Evolutionary conservation across 2,888 invertebrate species (phyloP).

Genomic region (Drosophila recens): DNA sequence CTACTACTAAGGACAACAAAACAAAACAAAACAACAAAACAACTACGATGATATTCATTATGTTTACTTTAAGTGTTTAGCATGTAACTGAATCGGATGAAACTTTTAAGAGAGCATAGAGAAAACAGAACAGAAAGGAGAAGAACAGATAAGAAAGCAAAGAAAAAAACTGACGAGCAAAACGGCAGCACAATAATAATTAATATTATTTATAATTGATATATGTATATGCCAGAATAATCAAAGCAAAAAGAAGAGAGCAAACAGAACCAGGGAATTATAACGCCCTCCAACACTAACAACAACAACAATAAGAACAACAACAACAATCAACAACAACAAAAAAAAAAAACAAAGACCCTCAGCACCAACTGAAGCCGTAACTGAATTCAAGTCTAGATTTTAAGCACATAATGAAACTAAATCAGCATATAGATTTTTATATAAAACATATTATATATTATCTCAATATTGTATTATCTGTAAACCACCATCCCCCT

Average conservation of each 20-base stretch:
- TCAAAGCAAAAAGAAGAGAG: constrained; percentile 5
- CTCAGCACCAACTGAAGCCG: constrained; percentile 43
- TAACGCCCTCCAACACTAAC: constrained; percentile 41
- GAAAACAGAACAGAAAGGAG: constrained; percentile 42
- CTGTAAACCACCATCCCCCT: neutral
- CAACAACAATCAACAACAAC: constrained; percentile 18
- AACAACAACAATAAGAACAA: constrained; percentile 21
- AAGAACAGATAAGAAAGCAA: constrained; percentile 1
- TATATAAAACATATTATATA: constrained; percentile 15
- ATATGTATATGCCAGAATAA: constrained; percentile 35
- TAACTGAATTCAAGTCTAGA: constrained; percentile 43
- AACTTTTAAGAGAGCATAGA: constrained; percentile 39
- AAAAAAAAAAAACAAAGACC: constrained; percentile 15
- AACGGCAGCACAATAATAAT: constrained; percentile 22
- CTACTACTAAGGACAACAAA: constrained; percentile 68
- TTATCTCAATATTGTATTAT: constrained; percentile 27
- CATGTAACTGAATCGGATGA: constrained; percentile 61
- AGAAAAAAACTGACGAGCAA: neutral
- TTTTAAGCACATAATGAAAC: constrained; percentile 16
- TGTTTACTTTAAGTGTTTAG: constrained; percentile 76
- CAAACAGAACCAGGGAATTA: constrained; percentile 51
- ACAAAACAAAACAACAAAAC: constrained; percentile 24
- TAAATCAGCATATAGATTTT: constrained; percentile 21
- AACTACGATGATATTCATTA: constrained; percentile 79
- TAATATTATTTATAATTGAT: constrained; percentile 24